Conservation (phyloP, 2,888 invertebrate species). For the Trichacis sp. region DNA sequence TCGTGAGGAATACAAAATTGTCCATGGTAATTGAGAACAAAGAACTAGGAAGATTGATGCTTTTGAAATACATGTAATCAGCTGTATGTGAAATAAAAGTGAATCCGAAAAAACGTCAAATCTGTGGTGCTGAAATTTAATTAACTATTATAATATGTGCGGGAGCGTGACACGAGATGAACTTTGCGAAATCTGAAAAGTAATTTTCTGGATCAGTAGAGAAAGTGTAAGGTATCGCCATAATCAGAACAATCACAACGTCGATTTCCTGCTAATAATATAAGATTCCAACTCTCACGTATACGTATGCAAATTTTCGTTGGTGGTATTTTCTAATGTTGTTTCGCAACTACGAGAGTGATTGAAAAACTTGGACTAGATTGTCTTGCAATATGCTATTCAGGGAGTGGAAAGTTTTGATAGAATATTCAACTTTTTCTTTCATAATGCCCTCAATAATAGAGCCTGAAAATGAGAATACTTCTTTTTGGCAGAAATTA, state of each 20-base stretch:
- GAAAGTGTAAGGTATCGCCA: not conserved
- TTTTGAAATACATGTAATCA: too few species aligned
- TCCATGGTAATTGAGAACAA: too few species aligned
- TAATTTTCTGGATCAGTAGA: not conserved
- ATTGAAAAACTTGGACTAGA: not conserved
- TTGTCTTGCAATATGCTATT: not conserved
- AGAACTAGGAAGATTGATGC: too few species aligned
- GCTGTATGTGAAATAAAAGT: too few species aligned
- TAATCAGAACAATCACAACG: not conserved
- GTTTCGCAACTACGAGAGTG: not conserved
- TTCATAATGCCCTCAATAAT: too few species aligned
- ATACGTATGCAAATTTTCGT: not conserved
- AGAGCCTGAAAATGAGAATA: too few species aligned
- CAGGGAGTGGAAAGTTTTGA: not conserved
- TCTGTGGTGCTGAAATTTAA: too few species aligned
- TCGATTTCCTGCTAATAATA: slow-evolving; percentile 1
- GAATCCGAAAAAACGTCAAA: too few species aligned
- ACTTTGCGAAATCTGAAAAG: not conserved
- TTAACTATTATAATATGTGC: not conserved
- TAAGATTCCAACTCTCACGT: not conserved
- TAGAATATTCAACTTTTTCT: too few species aligned
- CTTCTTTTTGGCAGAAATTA: too few species aligned
- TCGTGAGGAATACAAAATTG: too few species aligned
- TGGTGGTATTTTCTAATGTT: not conserved
- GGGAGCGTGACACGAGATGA: not conserved